Conservation (phyloP, 2,797 vertebrate species). For the Masticophis lateralis region DNA sequence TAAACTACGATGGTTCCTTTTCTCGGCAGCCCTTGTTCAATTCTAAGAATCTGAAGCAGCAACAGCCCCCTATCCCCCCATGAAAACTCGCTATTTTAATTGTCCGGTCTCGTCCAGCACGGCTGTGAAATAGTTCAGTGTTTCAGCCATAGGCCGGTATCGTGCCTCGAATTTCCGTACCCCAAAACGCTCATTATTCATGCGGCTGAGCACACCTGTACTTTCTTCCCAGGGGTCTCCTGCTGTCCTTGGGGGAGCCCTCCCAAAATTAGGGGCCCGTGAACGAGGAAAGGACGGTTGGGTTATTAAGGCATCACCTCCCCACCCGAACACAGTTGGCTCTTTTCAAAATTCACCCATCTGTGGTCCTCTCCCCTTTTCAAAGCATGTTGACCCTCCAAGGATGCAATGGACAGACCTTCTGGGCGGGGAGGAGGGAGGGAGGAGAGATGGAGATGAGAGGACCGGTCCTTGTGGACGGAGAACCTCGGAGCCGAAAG, state of each 20-base stretch:
- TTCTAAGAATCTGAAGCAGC: conserved; percentile 86
- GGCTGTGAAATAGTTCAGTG: conserved; percentile 80
- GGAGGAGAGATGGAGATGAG: too few relatives aligned
- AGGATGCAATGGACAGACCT: conserved; percentile 31
- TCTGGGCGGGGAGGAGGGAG: not conserved
- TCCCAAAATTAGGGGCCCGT: not conserved
- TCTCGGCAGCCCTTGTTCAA: conserved; percentile 59
- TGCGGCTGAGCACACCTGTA: not conserved
- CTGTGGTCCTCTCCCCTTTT: conserved; percentile 35
- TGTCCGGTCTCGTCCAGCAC: conserved; percentile 82
- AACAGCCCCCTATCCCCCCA: conserved; percentile 71
- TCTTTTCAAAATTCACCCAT: conserved; percentile 37
- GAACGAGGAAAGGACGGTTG: not conserved
- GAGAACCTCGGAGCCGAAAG: not conserved
- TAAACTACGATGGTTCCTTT: not conserved
- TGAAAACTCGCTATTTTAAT: conserved; percentile 81
- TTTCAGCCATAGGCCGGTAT: conserved; percentile 81
- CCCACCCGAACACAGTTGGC: conserved; percentile 34
- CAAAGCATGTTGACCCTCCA: conserved; percentile 1
- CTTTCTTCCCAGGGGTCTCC: not conserved
- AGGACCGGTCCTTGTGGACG: not conserved
- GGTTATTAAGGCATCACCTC: conserved; percentile 75
- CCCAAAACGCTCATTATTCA: not conserved
- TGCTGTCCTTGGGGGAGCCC: not conserved
- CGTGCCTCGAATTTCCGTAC: conserved; percentile 44